phyloP scores from a whole-genome alignment of 2,113 vertebrate species.

The Saccopteryx leptura region DNA sequence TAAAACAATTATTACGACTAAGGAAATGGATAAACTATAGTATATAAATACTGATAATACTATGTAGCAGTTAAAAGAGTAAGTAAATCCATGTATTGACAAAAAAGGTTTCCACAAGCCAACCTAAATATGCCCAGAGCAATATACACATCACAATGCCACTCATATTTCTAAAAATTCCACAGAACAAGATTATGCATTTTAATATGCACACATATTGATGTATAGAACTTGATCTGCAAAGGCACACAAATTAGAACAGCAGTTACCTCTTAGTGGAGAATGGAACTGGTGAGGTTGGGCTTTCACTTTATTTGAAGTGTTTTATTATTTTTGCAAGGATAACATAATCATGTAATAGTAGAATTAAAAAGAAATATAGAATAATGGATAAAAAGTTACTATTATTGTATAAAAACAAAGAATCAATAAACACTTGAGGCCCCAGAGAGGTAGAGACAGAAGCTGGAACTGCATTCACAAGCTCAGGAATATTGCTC shows the following conservation, averaged over 20 bases:
- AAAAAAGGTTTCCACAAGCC: background rate
- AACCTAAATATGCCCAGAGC: background rate
- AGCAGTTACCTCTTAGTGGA: background rate
- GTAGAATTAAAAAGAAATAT: constrained; percentile 29
- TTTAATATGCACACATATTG: background rate
- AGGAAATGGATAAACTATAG: background rate
- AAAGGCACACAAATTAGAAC: background rate
- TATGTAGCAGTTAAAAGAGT: no score
- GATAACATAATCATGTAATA: background rate
- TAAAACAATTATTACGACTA: background rate
- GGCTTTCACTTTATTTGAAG: background rate
- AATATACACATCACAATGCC: background rate
- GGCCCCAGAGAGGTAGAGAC: background rate
- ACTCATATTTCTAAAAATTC: background rate
- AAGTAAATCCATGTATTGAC: no score
- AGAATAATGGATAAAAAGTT: background rate
- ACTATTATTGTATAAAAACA: background rate
- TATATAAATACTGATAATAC: background rate
- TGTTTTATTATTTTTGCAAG: background rate
- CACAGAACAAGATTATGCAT: background rate
- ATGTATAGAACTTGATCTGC: background rate
- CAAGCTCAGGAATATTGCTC: background rate
- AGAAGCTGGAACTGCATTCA: background rate
- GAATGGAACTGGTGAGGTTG: background rate
- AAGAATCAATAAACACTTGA: background rate